Conservation (phyloP, 1,140 invertebrate species). For the Halyomorpha halys region DNA sequence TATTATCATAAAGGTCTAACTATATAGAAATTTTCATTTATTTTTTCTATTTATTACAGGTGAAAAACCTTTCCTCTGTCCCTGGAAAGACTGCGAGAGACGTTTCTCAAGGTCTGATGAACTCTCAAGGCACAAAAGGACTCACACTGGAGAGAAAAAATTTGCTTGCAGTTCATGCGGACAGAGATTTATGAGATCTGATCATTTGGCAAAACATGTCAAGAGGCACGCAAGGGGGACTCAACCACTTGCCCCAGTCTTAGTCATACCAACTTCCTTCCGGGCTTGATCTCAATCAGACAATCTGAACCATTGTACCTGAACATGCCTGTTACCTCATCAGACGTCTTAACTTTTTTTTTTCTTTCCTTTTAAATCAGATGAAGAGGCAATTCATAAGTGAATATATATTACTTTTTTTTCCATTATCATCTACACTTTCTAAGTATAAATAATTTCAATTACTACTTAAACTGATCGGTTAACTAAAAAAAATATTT, state of each 20-base stretch:
- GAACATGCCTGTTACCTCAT: neutral
- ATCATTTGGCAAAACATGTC: slow-evolving; percentile 82
- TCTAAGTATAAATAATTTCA: too few relatives aligned
- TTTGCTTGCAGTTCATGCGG: slow-evolving; percentile 80
- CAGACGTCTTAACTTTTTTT: neutral
- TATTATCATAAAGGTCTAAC: too few relatives aligned
- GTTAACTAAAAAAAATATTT: too few relatives aligned
- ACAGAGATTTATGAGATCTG: slow-evolving; percentile 88
- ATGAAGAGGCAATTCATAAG: too few relatives aligned
- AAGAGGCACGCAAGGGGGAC: slow-evolving; percentile 53
- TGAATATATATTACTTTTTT: too few relatives aligned
- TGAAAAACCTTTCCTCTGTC: slow-evolving; percentile 79
- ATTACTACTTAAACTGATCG: too few relatives aligned
- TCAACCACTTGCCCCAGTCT: neutral
- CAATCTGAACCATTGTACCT: neutral
- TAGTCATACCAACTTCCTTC: slow-evolving; percentile 2
- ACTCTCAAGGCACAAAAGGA: slow-evolving; percentile 83
- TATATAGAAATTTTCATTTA: neutral
- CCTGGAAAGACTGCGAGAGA: slow-evolving; percentile 78
- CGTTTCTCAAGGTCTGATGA: slow-evolving; percentile 91
- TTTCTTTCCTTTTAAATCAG: too few relatives aligned
- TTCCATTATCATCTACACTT: too few relatives aligned
- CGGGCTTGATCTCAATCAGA: neutral
- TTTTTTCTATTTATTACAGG: slow-evolving; percentile 41
- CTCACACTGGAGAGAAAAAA: slow-evolving; percentile 92